Evolutionary conservation across 2,888 invertebrate species (phyloP).

Genomic region (Drosophila atroscutellata): DNA sequence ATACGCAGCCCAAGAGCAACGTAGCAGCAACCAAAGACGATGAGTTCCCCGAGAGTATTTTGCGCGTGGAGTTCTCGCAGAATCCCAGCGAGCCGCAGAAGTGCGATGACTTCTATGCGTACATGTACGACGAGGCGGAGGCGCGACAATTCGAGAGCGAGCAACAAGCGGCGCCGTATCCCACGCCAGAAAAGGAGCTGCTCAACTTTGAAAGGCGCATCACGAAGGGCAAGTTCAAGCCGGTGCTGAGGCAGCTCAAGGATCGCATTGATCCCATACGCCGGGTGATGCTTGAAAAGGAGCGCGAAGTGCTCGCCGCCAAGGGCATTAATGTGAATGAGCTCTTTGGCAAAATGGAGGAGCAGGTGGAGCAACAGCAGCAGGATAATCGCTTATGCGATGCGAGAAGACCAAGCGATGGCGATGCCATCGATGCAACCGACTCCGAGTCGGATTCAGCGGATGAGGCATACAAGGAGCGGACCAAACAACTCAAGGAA

Average conservation of each 20-base stretch:
- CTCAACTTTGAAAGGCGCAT: conserved; percentile 83
- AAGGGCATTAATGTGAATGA: conserved; percentile 84
- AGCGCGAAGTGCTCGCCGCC: conserved; percentile 81
- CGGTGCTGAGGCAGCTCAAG: conserved; percentile 84
- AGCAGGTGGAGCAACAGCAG: conserved; percentile 37
- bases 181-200: conserved; percentile 78
- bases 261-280: conserved; percentile 84
- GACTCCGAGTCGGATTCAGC: conserved; percentile 69
- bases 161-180: conserved; percentile 61
- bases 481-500: conserved; percentile 77
- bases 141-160: conserved; percentile 57
- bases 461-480: conserved; percentile 71
- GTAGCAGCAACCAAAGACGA: conserved; percentile 44
- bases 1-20: conserved; percentile 1
- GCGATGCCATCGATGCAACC: conserved; percentile 21
- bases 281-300: conserved; percentile 83
- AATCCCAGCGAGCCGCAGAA: conserved; percentile 72
- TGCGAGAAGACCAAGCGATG: conserved; percentile 28
- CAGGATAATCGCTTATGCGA: conserved; percentile 60
- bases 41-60: conserved; percentile 80
- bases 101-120: conserved; percentile 84
- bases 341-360: conserved; percentile 66
- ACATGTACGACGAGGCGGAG: conserved; percentile 82
- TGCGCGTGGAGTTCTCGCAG: conserved; percentile 81
- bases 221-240: conserved; percentile 83